Evolutionary conservation across 2,797 vertebrate species (phyloP).

Genomic region (Schizopygopsis malacanthus): DNA sequence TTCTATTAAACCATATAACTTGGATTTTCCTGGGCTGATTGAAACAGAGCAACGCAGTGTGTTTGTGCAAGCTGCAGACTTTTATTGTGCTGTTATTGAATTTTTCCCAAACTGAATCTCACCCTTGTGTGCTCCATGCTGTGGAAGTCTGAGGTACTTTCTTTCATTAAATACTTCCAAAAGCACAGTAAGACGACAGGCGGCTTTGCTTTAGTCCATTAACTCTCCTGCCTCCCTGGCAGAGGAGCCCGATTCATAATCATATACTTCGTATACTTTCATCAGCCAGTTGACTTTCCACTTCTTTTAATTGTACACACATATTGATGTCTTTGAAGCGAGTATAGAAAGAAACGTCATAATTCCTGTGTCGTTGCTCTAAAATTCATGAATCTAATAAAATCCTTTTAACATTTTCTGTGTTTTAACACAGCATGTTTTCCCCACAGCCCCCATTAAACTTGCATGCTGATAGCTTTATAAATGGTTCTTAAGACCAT

Average conservation of each 20-base stretch:
- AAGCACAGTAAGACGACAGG: conserved; percentile 20
- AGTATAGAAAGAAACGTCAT: conserved; percentile 64
- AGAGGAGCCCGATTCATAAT: conserved; percentile 32
- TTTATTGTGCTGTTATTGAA: conserved; percentile 14
- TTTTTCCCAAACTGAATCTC: conserved; percentile 33
- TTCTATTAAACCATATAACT: conserved; percentile 50
- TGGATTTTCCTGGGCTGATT: conserved; percentile 27
- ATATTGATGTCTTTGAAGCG: conserved; percentile 36
- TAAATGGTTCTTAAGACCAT: conserved; percentile 72
- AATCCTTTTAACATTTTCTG: conserved; percentile 78
- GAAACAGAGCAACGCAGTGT: conserved; percentile 19
- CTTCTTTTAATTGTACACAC: conserved; percentile 43
- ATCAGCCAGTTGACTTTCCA: conserved; percentile 41
- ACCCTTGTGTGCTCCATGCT: neutral
- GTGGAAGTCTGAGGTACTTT: conserved; percentile 20
- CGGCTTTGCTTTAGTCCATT: conserved; percentile 33
- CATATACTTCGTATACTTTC: conserved; percentile 51
- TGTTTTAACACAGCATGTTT: conserved; percentile 77
- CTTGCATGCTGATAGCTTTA: conserved; percentile 74
- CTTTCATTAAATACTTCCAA: conserved; percentile 29
- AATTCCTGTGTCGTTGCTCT: conserved; percentile 62
- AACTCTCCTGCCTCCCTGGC: neutral
- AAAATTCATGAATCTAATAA: conserved; percentile 79
- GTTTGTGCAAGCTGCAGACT: neutral
- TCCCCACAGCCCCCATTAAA: conserved; percentile 72